A percentile compares a stretch with the other conserved stretches of the same genome.
Evolutionary conservation across 2,797 vertebrate genomes (phyloP).

Genomic region (Anguilla anguilla): DNA sequence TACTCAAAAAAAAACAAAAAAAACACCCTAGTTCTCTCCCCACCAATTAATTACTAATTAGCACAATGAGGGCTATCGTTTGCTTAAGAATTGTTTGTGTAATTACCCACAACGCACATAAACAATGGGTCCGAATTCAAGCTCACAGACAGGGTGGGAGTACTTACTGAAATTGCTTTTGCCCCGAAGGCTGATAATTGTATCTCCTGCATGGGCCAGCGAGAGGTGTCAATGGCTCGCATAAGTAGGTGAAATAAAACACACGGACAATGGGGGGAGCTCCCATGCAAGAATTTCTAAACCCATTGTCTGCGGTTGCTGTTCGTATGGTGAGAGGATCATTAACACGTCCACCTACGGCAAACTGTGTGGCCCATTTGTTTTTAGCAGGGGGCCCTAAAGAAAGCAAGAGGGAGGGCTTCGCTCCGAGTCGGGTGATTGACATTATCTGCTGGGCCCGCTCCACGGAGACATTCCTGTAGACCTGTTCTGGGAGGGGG

Average conservation of each 20-base stretch:
- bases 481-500: slow-evolving; percentile 50
- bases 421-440: slow-evolving; percentile 72
- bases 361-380: slow-evolving; percentile 80
- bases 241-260: slow-evolving; percentile 68
- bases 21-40: slow-evolving; percentile 59
- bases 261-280: slow-evolving; percentile 60
- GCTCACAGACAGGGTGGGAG: slow-evolving; percentile 57
- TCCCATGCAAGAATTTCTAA: slow-evolving; percentile 54
- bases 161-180: slow-evolving; percentile 61
- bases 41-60: slow-evolving; percentile 77
- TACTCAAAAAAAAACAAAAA: slow-evolving; percentile 36
- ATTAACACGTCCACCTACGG: slow-evolving; percentile 77
- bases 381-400: slow-evolving; percentile 73
- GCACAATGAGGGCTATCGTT: slow-evolving; percentile 69
- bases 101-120: slow-evolving; percentile 72
- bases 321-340: slow-evolving; percentile 72
- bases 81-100: slow-evolving; percentile 77
- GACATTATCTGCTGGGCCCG: slow-evolving; percentile 76
- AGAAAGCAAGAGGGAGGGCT: slow-evolving; percentile 73
- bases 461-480: slow-evolving; percentile 67
- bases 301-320: slow-evolving; percentile 70
- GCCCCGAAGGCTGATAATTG: slow-evolving; percentile 61
- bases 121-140: slow-evolving; percentile 73
- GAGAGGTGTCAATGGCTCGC: slow-evolving; percentile 71
- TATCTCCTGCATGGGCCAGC: slow-evolving; percentile 67